These are phyloP conservation scores for Microplitis manilae DNA, from an alignment of 2,888 invertebrate genomes.

Conservation along the genomic window DNA sequence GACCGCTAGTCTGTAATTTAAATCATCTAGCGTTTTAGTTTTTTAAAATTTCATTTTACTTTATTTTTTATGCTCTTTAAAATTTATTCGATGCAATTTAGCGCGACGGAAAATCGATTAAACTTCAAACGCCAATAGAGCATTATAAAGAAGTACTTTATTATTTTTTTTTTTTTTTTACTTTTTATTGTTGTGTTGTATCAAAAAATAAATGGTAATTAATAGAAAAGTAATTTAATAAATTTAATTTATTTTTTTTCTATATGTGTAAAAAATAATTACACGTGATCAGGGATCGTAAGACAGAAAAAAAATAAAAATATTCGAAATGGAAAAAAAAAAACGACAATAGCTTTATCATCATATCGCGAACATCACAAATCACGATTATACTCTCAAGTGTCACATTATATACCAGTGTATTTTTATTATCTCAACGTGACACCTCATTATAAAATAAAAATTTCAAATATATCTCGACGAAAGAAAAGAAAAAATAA, in stretches of 20 bases:
- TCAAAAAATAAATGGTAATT: background rate
- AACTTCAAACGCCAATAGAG: slow-evolving; percentile 1
- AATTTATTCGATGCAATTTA: slow-evolving; percentile 10
- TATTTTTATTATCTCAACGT: slow-evolving; percentile 16
- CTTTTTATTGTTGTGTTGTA: background rate
- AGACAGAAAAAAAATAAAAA: slow-evolving; percentile 10
- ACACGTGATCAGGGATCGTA: background rate
- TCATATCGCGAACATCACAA: slow-evolving; percentile 24
- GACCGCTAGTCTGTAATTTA: background rate
- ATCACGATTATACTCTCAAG: slow-evolving; percentile 26
- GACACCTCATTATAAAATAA: slow-evolving; percentile 33
- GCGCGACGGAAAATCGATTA: slow-evolving; percentile 4
- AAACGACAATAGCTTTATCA: slow-evolving; percentile 15
- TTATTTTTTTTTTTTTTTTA: background rate
- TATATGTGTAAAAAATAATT: background rate
- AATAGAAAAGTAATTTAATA: background rate
- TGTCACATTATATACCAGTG: slow-evolving; percentile 22
- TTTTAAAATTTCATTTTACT: background rate
- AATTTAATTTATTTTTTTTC: background rate
- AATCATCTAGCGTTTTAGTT: background rate
- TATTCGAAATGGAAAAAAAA: slow-evolving; percentile 2
- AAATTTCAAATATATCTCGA: slow-evolving; percentile 25
- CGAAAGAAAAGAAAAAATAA: slow-evolving; percentile 12
- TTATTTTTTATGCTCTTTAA: background rate
- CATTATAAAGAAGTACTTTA: background rate